Evolutionary conservation across 2,888 invertebrate genomes (phyloP).

Genomic region (Diplazon laetatorius): DNA sequence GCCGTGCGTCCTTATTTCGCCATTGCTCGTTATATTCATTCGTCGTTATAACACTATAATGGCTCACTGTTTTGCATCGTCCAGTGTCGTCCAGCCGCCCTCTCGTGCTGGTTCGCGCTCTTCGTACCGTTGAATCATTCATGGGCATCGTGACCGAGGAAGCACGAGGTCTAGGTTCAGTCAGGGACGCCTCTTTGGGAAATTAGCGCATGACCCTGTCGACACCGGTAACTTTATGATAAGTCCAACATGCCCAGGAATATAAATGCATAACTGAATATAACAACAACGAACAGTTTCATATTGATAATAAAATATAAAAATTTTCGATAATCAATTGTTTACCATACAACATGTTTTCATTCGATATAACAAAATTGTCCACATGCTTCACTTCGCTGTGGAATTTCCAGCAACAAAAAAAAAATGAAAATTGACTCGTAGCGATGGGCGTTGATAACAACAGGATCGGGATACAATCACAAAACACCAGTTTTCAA

Average conservation of each 20-base stretch:
- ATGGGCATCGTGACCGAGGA: conserved; percentile 67
- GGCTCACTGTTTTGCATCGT: conserved; percentile 65
- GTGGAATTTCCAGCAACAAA: neutral
- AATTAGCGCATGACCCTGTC: conserved; percentile 49
- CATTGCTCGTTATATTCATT: conserved; percentile 68
- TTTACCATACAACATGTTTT: neutral
- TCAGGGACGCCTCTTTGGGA: conserved; percentile 54
- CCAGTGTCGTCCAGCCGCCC: conserved; percentile 28
- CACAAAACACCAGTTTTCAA: neutral
- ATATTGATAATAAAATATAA: too few species aligned
- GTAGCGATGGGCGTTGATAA: neutral
- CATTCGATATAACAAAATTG: too few species aligned
- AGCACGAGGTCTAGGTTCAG: conserved; percentile 66
- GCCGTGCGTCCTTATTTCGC: too few species aligned
- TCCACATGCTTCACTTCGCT: neutral
- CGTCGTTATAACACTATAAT: conserved; percentile 71
- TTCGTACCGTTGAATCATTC: conserved; percentile 71
- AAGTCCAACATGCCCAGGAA: conserved; percentile 53
- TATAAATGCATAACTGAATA: neutral
- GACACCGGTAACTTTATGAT: conserved; percentile 69
- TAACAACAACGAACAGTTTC: neutral
- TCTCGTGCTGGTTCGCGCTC: conserved; percentile 9
- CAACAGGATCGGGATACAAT: neutral
- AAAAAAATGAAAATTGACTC: neutral
- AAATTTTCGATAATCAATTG: conserved; percentile 1